phyloP scores from a whole-genome alignment of 2,113 vertebrate species.

The Motacilla alba region DNA sequence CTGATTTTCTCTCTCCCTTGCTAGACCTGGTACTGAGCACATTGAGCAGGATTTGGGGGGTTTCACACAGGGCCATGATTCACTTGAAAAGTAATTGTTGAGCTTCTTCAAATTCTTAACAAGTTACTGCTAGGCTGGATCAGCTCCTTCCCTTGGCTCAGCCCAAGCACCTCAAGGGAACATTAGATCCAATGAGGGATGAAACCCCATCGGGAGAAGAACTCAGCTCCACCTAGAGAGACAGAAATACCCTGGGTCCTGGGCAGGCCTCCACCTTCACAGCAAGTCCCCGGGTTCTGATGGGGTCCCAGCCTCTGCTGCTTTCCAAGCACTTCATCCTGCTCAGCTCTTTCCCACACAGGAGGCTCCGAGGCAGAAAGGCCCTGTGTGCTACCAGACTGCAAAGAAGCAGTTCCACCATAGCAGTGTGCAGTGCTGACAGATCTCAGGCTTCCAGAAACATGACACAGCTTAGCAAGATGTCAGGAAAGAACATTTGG shows the following conservation, averaged over 20 bases:
- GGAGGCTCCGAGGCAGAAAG: neutral
- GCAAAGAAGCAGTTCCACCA: neutral
- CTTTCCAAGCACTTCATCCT: neutral
- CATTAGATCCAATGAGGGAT: neutral
- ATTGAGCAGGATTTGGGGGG: neutral
- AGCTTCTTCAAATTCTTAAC: neutral
- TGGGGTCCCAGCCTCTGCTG: rapidly evolving
- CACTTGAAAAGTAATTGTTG: neutral
- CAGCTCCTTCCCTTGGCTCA: neutral
- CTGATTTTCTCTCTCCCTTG: neutral
- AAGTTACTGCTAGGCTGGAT: neutral
- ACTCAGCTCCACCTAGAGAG: neutral
- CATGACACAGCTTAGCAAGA: neutral
- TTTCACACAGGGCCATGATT: neutral
- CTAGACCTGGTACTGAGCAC: neutral
- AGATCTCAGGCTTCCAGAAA: neutral
- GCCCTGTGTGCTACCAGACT: neutral
- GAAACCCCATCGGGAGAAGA: neutral
- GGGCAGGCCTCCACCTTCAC: neutral
- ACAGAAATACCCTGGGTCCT: neutral
- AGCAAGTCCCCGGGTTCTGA: neutral
- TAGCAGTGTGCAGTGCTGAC: neutral
- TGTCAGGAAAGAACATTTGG: neutral
- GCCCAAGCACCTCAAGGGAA: neutral
- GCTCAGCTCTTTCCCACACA: neutral